Evolutionary conservation across 1,140 invertebrate genomes (phyloP).

Genomic region (Nylanderia fulva): DNA sequence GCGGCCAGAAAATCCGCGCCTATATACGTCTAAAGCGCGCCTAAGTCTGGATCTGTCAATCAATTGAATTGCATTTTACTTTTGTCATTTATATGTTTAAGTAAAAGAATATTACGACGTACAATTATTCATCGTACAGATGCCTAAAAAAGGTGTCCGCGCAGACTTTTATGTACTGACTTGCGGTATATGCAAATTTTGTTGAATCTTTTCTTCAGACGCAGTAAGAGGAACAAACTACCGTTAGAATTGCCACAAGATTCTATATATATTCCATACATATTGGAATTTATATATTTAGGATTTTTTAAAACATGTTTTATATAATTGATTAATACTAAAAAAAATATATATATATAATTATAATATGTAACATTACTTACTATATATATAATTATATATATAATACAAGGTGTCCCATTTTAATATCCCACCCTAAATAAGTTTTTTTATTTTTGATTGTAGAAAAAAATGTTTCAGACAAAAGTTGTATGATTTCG

Average conservation of each 20-base stretch:
- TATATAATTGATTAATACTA: too few species aligned
- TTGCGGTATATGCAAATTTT: slow-evolving; percentile 4
- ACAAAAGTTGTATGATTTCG: too few species aligned
- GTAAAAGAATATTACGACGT: slow-evolving; percentile 68
- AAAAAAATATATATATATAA: slow-evolving; percentile 27
- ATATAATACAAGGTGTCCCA: too few species aligned
- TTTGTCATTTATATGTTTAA: too few species aligned
- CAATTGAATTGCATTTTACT: too few species aligned
- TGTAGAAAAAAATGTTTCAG: too few species aligned
- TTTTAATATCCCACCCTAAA: too few species aligned
- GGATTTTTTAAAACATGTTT: too few species aligned
- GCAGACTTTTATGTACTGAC: slow-evolving; percentile 57
- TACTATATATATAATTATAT: slow-evolving; percentile 3
- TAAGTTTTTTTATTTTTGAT: too few species aligned
- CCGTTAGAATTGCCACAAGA: slow-evolving; percentile 58
- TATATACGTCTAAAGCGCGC: too few species aligned
- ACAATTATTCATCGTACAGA: slow-evolving; percentile 52
- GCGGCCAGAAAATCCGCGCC: neutral
- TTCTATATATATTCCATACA: slow-evolving; percentile 5
- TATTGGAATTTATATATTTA: neutral
- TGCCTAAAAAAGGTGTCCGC: slow-evolving; percentile 24
- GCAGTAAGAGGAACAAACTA: slow-evolving; percentile 70
- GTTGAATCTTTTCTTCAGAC: slow-evolving; percentile 45
- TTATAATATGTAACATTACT: too few species aligned
- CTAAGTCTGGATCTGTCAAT: too few species aligned